Evolutionary conservation across 1,140 invertebrate species (phyloP).

Genomic region (Melipona quadrifasciata): DNA sequence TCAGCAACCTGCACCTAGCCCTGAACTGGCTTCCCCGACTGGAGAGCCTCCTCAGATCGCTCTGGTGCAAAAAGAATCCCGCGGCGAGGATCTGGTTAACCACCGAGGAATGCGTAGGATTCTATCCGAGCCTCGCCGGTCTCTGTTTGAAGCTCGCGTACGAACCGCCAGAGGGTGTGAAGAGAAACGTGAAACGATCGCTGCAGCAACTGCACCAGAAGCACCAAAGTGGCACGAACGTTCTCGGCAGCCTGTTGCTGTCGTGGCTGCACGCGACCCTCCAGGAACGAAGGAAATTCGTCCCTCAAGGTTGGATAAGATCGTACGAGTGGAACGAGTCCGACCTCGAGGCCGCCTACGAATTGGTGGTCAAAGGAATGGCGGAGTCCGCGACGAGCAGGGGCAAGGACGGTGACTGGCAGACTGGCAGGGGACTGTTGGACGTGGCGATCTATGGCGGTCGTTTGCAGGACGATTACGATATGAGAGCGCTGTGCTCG

Average conservation of each 20-base stretch:
- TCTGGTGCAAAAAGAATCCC: conserved; percentile 82
- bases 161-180: conserved; percentile 88
- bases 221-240: conserved; percentile 65
- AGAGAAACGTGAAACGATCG: conserved; percentile 83
- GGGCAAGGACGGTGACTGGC: conserved; percentile 83
- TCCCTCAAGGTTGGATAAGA: conserved; percentile 81
- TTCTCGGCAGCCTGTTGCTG: conserved; percentile 86
- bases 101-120: conserved; percentile 85
- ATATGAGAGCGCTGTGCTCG: conserved; percentile 87
- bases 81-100: conserved; percentile 90
- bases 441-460: conserved; percentile 94
- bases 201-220: conserved; percentile 75
- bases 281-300: conserved; percentile 90
- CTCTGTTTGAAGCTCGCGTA: conserved; percentile 92
- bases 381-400: conserved; percentile 60
- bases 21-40: conserved; percentile 89
- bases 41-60: conserved; percentile 86
- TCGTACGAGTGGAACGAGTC: conserved; percentile 93
- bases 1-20: conserved; percentile 95
- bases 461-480: conserved; percentile 91
- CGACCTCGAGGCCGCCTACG: conserved; percentile 90
- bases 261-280: conserved; percentile 93
- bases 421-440: conserved; percentile 90
- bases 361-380: conserved; percentile 86
- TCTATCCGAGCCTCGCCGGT: conserved; percentile 87